A percentile compares a stretch with the other conserved stretches of the same genome.
Conservation (phyloP, 2,113 vertebrate species). For the Prinia subflava region DNA sequence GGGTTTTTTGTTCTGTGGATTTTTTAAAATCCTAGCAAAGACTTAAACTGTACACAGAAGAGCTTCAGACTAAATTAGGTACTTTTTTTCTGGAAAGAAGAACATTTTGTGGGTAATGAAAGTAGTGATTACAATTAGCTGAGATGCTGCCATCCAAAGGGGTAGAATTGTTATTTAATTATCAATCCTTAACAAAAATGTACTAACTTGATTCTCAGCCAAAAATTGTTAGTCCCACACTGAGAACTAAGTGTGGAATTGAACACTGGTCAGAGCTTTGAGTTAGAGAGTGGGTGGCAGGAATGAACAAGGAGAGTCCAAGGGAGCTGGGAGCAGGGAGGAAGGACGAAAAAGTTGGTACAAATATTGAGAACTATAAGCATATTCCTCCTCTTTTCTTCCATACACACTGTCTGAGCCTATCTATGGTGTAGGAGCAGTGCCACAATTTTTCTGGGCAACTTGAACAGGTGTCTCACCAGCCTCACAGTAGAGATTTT, state of each 20-base stretch:
- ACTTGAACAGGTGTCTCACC: fast-evolving
- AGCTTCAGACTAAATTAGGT: not conserved
- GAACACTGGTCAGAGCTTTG: not conserved
- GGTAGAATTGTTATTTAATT: constrained; percentile 1
- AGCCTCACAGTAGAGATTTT: not conserved
- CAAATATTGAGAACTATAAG: not conserved
- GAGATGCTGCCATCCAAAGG: constrained; percentile 18
- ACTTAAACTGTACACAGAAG: not conserved
- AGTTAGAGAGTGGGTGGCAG: not conserved
- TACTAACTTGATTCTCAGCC: not conserved
- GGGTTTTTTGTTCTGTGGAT: not conserved
- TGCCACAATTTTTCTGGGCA: not conserved
- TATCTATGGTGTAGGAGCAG: not conserved
- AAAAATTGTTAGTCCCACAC: not conserved
- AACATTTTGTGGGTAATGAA: constrained; percentile 33
- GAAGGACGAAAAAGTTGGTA: not conserved
- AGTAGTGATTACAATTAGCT: constrained; percentile 62
- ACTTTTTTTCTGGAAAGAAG: constrained; percentile 36
- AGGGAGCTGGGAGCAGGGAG: not conserved
- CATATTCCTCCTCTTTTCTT: not conserved
- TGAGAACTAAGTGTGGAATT: not conserved
- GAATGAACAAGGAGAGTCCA: not conserved
- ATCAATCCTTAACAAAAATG: not conserved
- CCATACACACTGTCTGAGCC: not conserved
- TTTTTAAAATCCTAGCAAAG: not conserved